Evolutionary conservation across 1,140 invertebrate species (phyloP).

Genomic region (Ephestia elutella): DNA sequence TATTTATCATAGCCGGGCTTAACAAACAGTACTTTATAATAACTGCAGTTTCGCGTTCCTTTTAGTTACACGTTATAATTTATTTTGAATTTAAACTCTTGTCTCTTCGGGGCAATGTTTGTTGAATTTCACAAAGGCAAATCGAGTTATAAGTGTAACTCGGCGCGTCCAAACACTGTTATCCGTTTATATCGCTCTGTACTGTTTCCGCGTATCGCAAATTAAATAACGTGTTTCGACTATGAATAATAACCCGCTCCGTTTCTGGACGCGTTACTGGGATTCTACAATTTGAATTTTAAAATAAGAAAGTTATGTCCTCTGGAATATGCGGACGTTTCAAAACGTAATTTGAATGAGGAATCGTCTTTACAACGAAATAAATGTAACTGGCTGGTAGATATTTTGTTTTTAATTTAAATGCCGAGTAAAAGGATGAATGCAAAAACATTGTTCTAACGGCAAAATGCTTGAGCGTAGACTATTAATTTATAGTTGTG

Average conservation of each 20-base stretch:
- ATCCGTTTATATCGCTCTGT: slow-evolving; percentile 59
- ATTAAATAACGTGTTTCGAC: slow-evolving; percentile 59
- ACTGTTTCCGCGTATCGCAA: slow-evolving; percentile 53
- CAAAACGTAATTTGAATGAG: neutral
- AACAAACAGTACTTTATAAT: slow-evolving; percentile 28
- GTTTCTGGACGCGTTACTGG: neutral
- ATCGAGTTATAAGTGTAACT: slow-evolving; percentile 61
- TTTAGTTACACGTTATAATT: slow-evolving; percentile 30
- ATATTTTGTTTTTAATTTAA: neutral
- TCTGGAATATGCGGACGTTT: neutral
- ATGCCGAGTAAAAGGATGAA: neutral
- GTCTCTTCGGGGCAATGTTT: slow-evolving; percentile 51
- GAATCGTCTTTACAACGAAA: neutral
- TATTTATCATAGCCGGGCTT: slow-evolving; percentile 30
- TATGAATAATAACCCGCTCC: slow-evolving; percentile 39
- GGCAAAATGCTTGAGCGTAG: neutral
- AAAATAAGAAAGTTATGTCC: slow-evolving; percentile 27
- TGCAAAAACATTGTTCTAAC: neutral
- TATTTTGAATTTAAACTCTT: slow-evolving; percentile 55
- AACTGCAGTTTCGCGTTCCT: slow-evolving; percentile 28
- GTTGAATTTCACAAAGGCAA: slow-evolving; percentile 59
- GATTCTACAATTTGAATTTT: slow-evolving; percentile 34
- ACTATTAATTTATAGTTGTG: slow-evolving; percentile 2
- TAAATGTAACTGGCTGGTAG: neutral
- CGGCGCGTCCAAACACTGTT: slow-evolving; percentile 40